Conservation (phyloP, 2,113 vertebrate species). For the Puma concolor region DNA sequence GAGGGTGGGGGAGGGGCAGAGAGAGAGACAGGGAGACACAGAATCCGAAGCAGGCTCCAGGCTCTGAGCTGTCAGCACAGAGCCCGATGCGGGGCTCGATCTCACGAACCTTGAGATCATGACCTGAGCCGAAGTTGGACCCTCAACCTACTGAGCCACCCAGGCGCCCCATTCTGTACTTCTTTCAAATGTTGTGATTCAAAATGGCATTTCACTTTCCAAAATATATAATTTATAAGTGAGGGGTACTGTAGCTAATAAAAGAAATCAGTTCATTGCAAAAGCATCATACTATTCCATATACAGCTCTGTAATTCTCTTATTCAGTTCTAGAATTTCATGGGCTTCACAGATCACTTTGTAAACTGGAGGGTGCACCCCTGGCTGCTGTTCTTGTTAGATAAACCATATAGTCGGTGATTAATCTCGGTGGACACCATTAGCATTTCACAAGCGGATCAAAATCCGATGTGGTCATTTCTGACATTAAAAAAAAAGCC, state of each 20-base stretch:
- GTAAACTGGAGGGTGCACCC: neutral
- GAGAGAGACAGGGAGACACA: no score
- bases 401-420: neutral
- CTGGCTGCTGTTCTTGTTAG: constrained; percentile 7
- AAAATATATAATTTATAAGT: neutral
- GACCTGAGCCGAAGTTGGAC: no score
- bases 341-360: constrained; percentile 11
- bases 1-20: no score
- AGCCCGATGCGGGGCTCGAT: no score
- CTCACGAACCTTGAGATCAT: no score
- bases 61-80: no score
- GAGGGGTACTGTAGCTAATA: neutral
- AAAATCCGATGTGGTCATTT: neutral
- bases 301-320: neutral
- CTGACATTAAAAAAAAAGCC: neutral
- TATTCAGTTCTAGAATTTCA: neutral
- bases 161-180: neutral
- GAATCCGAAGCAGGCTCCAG: no score
- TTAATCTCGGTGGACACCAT: constrained; percentile 40
- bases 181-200: neutral
- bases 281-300: neutral
- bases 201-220: constrained; percentile 6
- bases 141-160: no score
- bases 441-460: neutral
- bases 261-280: neutral